phyloP scores from a whole-genome alignment of 2,797 vertebrate genomes.

The Sebastes trivittatus region DNA sequence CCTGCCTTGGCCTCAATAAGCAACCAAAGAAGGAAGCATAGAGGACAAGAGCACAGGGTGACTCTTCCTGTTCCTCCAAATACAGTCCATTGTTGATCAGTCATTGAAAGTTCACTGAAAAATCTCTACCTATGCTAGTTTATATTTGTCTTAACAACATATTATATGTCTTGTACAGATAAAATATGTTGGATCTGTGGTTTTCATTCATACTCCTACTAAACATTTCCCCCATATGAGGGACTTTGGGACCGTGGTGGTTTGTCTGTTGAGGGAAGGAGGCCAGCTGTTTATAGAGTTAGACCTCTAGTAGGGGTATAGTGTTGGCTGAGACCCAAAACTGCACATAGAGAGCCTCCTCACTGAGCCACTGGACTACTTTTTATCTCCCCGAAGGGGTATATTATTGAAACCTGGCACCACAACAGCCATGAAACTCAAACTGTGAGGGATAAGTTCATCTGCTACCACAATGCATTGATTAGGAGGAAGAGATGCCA shows the following conservation, averaged over 20 bases:
- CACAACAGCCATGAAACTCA: slow-evolving; percentile 5
- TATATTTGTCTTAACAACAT: not conserved
- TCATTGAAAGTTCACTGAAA: slow-evolving; percentile 23
- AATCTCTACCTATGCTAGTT: not conserved
- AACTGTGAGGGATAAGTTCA: slow-evolving; percentile 17
- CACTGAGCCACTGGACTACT: slow-evolving; percentile 21
- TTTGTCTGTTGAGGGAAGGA: slow-evolving; percentile 1
- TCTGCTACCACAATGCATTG: not conserved
- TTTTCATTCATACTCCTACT: not conserved
- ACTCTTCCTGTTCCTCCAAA: slow-evolving; percentile 52
- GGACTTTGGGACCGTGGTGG: not conserved
- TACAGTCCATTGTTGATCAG: slow-evolving; percentile 14
- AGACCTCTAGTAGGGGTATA: slow-evolving; percentile 9
- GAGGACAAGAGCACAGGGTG: slow-evolving; percentile 62
- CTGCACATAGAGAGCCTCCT: slow-evolving; percentile 33
- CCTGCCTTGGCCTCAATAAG: slow-evolving; percentile 64
- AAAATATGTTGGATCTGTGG: not conserved
- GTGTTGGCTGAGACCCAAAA: slow-evolving; percentile 39
- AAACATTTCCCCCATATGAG: not conserved
- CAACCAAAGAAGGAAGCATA: slow-evolving; percentile 51
- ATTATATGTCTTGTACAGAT: not conserved
- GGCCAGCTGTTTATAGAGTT: slow-evolving; percentile 23
- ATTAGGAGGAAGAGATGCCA: not conserved
- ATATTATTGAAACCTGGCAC: slow-evolving; percentile 41
- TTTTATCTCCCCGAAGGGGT: slow-evolving; percentile 36